Base-by-base conservation (phyloP, 2,797 vertebrate species). In the Sebastes aleutianus region DNA sequence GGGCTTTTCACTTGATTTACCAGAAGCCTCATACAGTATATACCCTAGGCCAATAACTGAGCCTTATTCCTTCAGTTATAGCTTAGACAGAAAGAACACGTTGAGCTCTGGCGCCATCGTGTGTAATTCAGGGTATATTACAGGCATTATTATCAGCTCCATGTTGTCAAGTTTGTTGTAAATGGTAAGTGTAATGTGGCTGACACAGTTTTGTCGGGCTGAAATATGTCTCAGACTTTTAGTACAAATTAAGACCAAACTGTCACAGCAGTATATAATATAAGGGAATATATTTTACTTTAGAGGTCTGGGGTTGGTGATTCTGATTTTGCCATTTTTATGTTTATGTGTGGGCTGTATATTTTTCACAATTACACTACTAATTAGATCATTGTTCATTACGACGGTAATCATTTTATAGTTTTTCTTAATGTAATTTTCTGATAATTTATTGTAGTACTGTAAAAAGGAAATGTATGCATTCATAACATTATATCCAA, bases 81-180 rank as follows among this genome's bases (percentile, higher is more conserved):
- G 2, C 5, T 32, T 1, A 11, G 29, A 34, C 7, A 16, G 8
- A 18, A 7, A 16, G 26, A 16, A 7, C 27, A 16, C 0, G 1
- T 20, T 32, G 73, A 53, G 59, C 73, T 62, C 8, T 88, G 87
- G 70, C 36, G 63, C 82, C 87, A 82, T 24, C 77, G 0, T 76
- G 74, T 83, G 87, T 47, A 9, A 20, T 12, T 2, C 13, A 56
- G 71, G 5, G 5, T 0, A 1, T 12, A 73, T 16, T 50, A 18
- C 3, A 63, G 53, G 11, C 18, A 59, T 4, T 7, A 5, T 1
- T 13, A 18, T 66, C 5, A 3, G 3, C 36, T 34, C 7, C 6
- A 5, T 31, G n/a, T 3, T 20, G 26, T 9, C 22, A 32, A 32
- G 6, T 26, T 39, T 39, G 9, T 24, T 7, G 11, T 9, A 26